Conservation (phyloP, 2,113 vertebrate genomes). For the Anhinga rufa region DNA sequence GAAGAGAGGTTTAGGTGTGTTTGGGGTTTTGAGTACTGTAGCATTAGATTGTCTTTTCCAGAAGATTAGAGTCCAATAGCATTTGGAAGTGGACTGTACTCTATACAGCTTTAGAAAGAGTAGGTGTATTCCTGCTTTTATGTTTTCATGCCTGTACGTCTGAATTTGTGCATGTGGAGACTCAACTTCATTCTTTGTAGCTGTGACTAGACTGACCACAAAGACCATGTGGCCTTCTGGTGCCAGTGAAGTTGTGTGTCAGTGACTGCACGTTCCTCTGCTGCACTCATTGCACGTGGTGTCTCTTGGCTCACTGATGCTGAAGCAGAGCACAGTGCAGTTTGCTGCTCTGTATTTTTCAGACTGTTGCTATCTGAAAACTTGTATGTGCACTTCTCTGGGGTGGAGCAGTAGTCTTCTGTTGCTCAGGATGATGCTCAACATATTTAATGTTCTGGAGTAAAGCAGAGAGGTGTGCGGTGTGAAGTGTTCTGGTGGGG, state of each 20-base stretch:
- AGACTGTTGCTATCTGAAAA: accelerated
- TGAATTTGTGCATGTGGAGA: not conserved
- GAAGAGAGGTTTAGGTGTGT: not conserved
- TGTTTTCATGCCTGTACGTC: not conserved
- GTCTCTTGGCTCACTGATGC: too few species aligned
- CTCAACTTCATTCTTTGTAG: accelerated
- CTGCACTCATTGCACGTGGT: accelerated
- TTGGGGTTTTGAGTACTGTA: not conserved
- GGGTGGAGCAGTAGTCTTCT: not conserved
- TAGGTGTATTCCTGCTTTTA: accelerated
- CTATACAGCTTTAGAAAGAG: not conserved
- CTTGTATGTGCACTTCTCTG: accelerated
- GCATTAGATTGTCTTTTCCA: not conserved
- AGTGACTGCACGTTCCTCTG: not conserved
- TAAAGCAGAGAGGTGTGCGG: not conserved
- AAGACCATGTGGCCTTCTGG: not conserved
- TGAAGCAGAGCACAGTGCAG: not conserved
- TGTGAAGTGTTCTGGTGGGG: not conserved
- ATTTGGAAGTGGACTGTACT: not conserved
- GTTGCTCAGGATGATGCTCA: accelerated
- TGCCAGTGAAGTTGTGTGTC: not conserved
- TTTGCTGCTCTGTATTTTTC: not conserved
- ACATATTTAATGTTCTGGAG: not conserved
- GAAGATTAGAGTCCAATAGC: not conserved
- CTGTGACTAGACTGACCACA: not conserved